phyloP scores from a whole-genome alignment of 1,140 invertebrate genomes.

The Danaus melanippus region DNA sequence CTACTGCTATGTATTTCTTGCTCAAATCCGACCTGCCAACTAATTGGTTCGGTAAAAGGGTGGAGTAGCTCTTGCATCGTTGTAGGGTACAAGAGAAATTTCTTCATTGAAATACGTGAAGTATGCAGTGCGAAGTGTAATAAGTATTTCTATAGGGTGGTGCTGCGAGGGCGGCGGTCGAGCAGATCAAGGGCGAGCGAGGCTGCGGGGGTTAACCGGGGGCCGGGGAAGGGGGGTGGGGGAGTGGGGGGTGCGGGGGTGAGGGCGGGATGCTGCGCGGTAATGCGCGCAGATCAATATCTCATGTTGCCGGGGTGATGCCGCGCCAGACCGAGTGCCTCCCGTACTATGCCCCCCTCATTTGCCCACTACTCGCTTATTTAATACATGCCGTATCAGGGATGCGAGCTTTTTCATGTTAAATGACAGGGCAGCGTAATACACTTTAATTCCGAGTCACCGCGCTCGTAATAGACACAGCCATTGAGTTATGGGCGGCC shows the following conservation, averaged over 20 bases:
- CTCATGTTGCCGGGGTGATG: constrained; percentile 66
- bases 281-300: constrained; percentile 61
- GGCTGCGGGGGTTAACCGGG: constrained; percentile 17
- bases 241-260: constrained; percentile 17
- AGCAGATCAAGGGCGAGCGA: constrained; percentile 57
- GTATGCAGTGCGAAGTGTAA: constrained; percentile 67
- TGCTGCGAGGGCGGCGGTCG: constrained; percentile 43
- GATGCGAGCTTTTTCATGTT: constrained; percentile 66
- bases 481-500: constrained; percentile 17
- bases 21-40: constrained; percentile 6
- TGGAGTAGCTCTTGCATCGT: constrained; percentile 18
- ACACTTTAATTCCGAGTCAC: constrained; percentile 40
- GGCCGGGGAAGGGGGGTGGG: constrained; percentile 31
- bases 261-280: constrained; percentile 38
- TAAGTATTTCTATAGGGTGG: constrained; percentile 62
- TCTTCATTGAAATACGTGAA: constrained; percentile 64
- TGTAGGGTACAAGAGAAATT: constrained; percentile 53
- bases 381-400: constrained; percentile 68
- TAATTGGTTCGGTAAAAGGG: constrained; percentile 20
- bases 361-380: constrained; percentile 64
- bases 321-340: constrained; percentile 68
- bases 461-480: constrained; percentile 32
- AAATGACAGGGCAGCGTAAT: constrained; percentile 64
- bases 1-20: constrained; percentile 1
- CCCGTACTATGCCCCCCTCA: constrained; percentile 50